Evolutionary conservation across 2,113 vertebrate species (phyloP).

Genomic region (Mesembrinibis cayennensis): DNA sequence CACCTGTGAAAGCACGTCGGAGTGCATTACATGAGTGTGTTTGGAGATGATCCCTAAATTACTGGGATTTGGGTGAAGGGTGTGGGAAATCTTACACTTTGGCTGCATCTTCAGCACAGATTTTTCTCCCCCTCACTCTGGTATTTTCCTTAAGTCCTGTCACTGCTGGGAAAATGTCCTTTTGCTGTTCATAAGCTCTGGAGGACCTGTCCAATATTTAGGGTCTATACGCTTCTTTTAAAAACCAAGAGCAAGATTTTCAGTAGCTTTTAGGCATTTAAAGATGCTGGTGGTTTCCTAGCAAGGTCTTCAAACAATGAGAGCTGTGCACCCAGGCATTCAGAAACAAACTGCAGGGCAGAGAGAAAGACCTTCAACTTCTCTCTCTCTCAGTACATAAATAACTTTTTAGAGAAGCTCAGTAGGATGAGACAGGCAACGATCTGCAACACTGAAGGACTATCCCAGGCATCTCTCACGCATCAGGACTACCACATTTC

Average conservation of each 20-base stretch:
- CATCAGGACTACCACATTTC: not conserved
- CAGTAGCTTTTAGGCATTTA: not conserved
- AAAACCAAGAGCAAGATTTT: not conserved
- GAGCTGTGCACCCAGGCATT: not conserved
- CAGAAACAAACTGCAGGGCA: not conserved
- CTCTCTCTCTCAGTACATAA: not conserved
- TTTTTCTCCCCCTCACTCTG: not conserved
- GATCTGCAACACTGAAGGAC: not conserved
- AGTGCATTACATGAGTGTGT: not conserved
- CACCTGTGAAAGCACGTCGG: not conserved
- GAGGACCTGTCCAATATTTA: not conserved
- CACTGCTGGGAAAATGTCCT: not conserved
- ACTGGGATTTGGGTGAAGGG: not conserved
- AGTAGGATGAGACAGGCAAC: not conserved
- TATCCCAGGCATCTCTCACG: not conserved
- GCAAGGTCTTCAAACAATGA: not conserved
- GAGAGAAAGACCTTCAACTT: not conserved
- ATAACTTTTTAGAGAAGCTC: not conserved
- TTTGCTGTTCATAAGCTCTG: not conserved
- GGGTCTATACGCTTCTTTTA: not conserved
- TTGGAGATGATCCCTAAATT: not conserved
- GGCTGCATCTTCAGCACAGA: not conserved
- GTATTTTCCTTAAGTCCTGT: not conserved
- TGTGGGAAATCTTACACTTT: not conserved
- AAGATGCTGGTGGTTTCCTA: not conserved